Percentiles rank a stretch among this genome's conserved stretches.
These are phyloP conservation scores for Tachysurus fulvidraco DNA, from an alignment of 2,113 vertebrate genomes.

Conservation along the genomic window DNA sequence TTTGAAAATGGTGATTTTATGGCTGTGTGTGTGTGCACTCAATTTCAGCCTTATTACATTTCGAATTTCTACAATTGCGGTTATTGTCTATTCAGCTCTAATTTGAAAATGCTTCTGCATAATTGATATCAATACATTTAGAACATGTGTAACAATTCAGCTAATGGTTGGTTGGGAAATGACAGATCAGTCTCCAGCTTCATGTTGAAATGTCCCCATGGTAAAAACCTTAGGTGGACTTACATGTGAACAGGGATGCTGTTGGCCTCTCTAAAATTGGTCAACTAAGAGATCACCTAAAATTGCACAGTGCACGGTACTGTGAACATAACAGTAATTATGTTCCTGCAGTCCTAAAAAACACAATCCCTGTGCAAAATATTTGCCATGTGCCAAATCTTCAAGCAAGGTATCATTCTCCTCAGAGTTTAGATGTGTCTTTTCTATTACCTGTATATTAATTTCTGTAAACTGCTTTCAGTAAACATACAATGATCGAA, in stretches of 20 bases:
- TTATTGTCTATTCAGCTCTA: background rate
- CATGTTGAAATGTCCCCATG: background rate
- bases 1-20: background rate
- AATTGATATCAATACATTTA: background rate
- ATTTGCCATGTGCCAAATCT: background rate
- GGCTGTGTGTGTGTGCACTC: background rate
- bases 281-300: background rate
- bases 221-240: background rate
- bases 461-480: background rate
- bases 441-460: background rate
- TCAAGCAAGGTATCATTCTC: background rate
- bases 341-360: background rate
- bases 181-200: background rate
- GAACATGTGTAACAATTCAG: background rate
- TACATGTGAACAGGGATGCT: background rate
- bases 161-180: background rate
- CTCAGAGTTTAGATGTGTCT: background rate
- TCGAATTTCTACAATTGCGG: background rate
- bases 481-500: background rate
- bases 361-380: background rate
- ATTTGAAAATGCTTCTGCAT: background rate
- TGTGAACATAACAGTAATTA: background rate
- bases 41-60: background rate
- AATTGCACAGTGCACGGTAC: background rate
- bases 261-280: background rate